Evolutionary conservation across 2,888 invertebrate species (phyloP).

Genomic region (Acanthococcus lagerstroemiae): DNA sequence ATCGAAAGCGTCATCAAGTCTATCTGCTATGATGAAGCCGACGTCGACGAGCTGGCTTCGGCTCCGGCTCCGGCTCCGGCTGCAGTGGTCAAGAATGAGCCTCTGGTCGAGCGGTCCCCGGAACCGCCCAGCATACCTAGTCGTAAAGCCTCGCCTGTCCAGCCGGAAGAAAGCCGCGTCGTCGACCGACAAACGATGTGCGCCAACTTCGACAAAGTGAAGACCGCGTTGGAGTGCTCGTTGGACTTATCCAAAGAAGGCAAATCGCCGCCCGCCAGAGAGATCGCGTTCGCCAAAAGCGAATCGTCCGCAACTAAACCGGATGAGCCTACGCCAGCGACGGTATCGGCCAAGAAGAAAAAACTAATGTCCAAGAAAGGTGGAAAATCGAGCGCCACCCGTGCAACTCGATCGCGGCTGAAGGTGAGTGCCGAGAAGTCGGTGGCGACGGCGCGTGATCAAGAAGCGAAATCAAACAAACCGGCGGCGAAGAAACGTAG

Average conservation of each 20-base stretch:
- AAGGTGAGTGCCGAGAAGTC: neutral
- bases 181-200: too few relatives aligned
- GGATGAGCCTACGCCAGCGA: neutral
- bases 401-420: neutral
- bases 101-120: neutral
- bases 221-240: neutral
- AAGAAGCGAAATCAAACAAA: neutral
- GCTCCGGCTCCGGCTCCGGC: neutral
- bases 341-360: neutral
- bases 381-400: neutral
- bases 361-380: neutral
- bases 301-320: neutral
- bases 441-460: neutral
- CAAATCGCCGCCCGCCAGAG: too few relatives aligned
- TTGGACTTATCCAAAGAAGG: neutral
- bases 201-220: neutral
- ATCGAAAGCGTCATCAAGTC: conserved; percentile 16
- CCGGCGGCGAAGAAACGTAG: neutral
- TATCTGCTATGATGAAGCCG: neutral
- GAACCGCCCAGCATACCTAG: neutral
- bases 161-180: too few relatives aligned
- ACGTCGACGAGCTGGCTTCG: neutral
- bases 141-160: neutral
- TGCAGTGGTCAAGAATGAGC: neutral
- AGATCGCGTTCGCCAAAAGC: neutral